phyloP scores from a whole-genome alignment of 2,797 vertebrate genomes.

The Cuculus canorus region DNA sequence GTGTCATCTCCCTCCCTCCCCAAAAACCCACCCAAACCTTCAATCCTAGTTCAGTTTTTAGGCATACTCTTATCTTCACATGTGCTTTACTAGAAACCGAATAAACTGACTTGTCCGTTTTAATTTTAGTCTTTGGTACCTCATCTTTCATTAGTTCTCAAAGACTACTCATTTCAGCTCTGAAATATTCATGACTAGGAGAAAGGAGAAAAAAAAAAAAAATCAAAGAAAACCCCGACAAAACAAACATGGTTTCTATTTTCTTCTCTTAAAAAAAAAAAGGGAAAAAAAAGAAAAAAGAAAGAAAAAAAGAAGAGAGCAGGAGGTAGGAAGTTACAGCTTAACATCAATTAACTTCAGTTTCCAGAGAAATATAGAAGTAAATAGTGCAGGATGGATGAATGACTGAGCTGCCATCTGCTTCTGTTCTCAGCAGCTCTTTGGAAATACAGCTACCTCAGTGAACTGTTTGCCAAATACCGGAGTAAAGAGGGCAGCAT shows the following conservation, averaged over 20 bases:
- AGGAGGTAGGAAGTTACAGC: background rate
- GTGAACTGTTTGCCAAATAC: background rate
- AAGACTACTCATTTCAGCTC: background rate
- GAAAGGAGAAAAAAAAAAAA: background rate
- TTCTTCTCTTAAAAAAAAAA: background rate
- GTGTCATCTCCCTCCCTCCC: accelerated
- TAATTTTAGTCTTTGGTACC: background rate
- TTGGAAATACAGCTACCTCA: background rate
- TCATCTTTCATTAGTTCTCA: background rate
- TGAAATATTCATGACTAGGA: background rate
- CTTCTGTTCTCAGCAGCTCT: background rate
- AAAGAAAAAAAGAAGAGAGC: background rate
- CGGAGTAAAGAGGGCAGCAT: background rate
- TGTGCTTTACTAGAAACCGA: background rate
- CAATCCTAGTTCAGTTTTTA: background rate
- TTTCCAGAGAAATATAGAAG: slow-evolving; percentile 27
- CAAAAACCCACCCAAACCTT: background rate
- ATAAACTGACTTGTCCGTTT: background rate
- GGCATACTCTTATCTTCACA: background rate
- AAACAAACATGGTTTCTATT: background rate
- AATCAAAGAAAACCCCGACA: no score
- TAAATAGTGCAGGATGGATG: background rate
- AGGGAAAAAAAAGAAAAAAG: no score
- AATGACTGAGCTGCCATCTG: slow-evolving; percentile 18
- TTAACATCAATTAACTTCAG: slow-evolving; percentile 11